phyloP scores from a whole-genome alignment of 2,888 invertebrate species.

The Ormyrus rosae region DNA sequence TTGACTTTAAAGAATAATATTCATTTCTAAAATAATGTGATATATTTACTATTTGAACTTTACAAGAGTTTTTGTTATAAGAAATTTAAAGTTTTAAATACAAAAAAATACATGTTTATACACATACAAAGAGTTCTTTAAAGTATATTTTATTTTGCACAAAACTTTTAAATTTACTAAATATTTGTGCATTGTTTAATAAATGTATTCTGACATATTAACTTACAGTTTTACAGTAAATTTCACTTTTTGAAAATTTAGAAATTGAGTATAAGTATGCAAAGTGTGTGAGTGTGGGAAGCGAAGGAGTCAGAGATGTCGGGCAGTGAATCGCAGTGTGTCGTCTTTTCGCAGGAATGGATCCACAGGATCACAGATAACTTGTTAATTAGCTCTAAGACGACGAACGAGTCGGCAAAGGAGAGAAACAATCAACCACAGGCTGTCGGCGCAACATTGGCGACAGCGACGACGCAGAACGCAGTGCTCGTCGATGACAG shows the following conservation, averaged over 20 bases:
- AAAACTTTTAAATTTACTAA: too few species aligned
- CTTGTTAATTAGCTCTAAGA: conserved; percentile 68
- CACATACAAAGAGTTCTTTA: too few species aligned
- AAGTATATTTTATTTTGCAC: too few species aligned
- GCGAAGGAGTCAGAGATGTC: conserved; percentile 4
- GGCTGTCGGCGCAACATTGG: conserved; percentile 37
- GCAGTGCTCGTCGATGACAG: conserved; percentile 59
- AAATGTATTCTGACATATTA: too few species aligned
- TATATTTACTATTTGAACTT: background rate
- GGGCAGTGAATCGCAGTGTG: conserved; percentile 56
- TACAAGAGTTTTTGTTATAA: too few species aligned
- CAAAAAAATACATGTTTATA: too few species aligned
- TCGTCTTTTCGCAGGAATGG: conserved; percentile 75
- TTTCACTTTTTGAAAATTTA: conserved; percentile 28
- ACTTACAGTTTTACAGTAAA: too few species aligned
- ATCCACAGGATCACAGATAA: conserved; percentile 73
- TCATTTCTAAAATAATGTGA: background rate
- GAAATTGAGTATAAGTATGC: background rate
- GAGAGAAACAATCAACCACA: conserved; percentile 70
- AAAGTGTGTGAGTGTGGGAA: background rate
- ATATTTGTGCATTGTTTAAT: too few species aligned
- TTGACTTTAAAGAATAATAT: background rate
- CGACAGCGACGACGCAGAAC: conserved; percentile 47
- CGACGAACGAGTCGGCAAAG: conserved; percentile 65
- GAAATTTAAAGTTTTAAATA: too few species aligned